Base-by-base conservation (phyloP, 2,888 invertebrate genomes). In the Euclidia mi region DNA sequence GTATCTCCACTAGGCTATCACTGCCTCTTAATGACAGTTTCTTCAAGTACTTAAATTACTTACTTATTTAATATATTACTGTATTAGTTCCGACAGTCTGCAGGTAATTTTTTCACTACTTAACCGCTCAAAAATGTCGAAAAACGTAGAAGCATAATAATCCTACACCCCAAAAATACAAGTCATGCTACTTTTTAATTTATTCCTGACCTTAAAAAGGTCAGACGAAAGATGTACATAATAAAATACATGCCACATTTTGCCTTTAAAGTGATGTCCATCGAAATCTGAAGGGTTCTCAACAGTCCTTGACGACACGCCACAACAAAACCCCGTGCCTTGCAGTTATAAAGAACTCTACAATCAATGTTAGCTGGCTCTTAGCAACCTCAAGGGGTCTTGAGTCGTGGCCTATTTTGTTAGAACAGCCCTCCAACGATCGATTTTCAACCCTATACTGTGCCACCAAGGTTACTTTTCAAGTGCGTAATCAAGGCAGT, bases 371-470 rank as follows among this genome's bases (percentile, higher is more conserved):
- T 78, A 77, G 80, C 71, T 57, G 64, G 71, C 81, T 69, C 82
- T 80, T 70, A 71, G 50, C 68, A 68, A 56, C 50, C 65, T 59
- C 65, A 64, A 82, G 81, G 50, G 75, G 47, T 62, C 78, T 78
- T 52, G 55, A 75, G 67, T 46, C 63, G 60, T 85, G 88, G 72
- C 88, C 88, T 87, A 87, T 86, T 84, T 88, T 80, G 79, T 76
- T 78, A 83, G 76, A 76, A 70, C 56, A 48, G 37, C 25, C 10
- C 3, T 14, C 20, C 10, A 1, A 10, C 61, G 67, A 62, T 58
- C 37, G n/a, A 81, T 60, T 77, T 28, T 57, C 41, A 40, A 71
- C 81, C 74, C 58, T 87, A 67, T 32, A 11, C 0, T 17, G 0
- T 3, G 2, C 2, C 0, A 0, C 0, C 64, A 75, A 38, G 65